Base-by-base conservation (phyloP, 2,888 invertebrate genomes). In the Cantharis rustica region DNA sequence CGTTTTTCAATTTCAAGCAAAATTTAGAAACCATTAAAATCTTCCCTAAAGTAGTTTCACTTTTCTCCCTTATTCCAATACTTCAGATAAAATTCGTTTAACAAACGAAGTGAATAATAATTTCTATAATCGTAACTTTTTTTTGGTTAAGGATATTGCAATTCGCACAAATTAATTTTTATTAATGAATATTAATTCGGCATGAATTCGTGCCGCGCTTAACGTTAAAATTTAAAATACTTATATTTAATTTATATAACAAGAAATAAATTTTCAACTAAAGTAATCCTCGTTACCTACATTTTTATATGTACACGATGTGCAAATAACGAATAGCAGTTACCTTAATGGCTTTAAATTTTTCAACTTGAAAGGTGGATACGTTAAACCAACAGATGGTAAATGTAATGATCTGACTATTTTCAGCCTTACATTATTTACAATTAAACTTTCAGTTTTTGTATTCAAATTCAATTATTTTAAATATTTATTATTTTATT, bases 1-100 rank as follows among this genome's bases (percentile, higher is more conserved):
- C 74, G 73, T 77, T 77, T 76, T 77, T 77, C 77, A 77, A 77
- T 77, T 77, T 77, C 62, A 69, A 64, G 62, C 16, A 27, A 61
- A 74, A 71, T 74, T 77, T 77, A 71, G 23, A 61, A 61, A 68
- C 26, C 63, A 26, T 70, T 61, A 61, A 69, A 73, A 76, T 47
- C 27, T 73, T 72, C 70, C 61, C 15, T 26, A 69, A 23, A 66
- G 27, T 20, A 70, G 17, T 17, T 72, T 66, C 47, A n/a, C 15
- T 63, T 61, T 69, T 73, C 70, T 73, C 68, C 15, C 63, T 72
- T 72, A 63, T 69, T 31, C 72, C 68, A 15, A 62, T 27, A 63
- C 47, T 61, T 26, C n/a, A 47, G n/a, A 47, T 47, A 7, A 47
- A 47, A 47, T 47, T 13, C 13, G 47, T 4, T 47, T n/a, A n/a